Evolutionary conservation across 2,888 invertebrate genomes (phyloP), one percentile per base, ranked within the genome.

Genomic region (Carcina quercana): DNA sequence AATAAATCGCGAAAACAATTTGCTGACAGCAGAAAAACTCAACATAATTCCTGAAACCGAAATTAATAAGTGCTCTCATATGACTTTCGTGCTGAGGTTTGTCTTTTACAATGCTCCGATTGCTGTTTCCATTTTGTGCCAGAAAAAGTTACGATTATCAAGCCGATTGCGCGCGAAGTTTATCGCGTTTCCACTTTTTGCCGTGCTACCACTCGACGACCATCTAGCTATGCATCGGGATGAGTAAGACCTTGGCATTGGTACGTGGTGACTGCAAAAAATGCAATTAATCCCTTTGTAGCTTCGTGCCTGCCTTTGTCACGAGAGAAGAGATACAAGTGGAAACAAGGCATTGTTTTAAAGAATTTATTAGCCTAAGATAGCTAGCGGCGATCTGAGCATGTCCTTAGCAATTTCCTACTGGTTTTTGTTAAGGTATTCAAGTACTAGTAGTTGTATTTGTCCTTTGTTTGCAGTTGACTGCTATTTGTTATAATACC

Each of bases 191-290:
- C 62, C 61, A 67, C 65, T 74, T 71, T 72, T 37, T 33, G 37
- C 30, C 25, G 37, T 72, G 58, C 59, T 45, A n/a, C n/a, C n/a
- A n/a, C n/a, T n/a, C n/a, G n/a, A n/a, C n/a, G n/a, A n/a, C n/a
- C n/a, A 56, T 66, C 68, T 65, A 67, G 62, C 66, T 70, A 72
- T 74, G 67, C 71, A 68, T 74, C 71, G 67, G 75, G 69, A 75
- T 78, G 79, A 78, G 78, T 79, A 76, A 79, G 76, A 62, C 80
- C 79, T 80, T 79, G 80, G 73, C 68, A 71, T 71, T 74, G 76
- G 74, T 72, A 55, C 61, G 57, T 52, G 59, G 59, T 68, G 72
- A 67, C 71, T 59, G 73, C 59, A 80, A 80, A 82, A 80, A 80
- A 61, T 62, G 71, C 66, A 82, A 79, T 82, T 80, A 80, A 62